These are phyloP conservation scores for Bilobella aurantiaca DNA, from an alignment of 1,140 invertebrate genomes.

Conservation along the genomic window DNA sequence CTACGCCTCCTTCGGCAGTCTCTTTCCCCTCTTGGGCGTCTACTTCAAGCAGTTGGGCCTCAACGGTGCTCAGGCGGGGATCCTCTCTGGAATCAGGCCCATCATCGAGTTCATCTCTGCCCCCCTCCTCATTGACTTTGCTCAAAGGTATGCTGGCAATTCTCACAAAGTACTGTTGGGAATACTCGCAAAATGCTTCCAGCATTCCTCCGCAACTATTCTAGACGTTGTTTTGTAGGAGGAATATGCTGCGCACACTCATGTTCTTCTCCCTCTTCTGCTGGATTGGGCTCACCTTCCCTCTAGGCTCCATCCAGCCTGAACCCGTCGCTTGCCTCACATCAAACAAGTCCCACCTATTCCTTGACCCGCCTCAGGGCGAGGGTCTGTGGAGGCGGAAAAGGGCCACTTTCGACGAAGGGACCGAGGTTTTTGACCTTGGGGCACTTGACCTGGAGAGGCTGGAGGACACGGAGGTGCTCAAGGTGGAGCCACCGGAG, in stretches of 20 bases:
- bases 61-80: slow-evolving; percentile 88
- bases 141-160: slow-evolving; percentile 57
- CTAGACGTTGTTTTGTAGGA: slow-evolving; percentile 44
- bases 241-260: slow-evolving; percentile 74
- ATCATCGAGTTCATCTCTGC: slow-evolving; percentile 96
- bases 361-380: slow-evolving; percentile 25
- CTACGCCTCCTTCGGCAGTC: slow-evolving; percentile 94
- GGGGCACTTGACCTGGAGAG: background rate
- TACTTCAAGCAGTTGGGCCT: slow-evolving; percentile 98
- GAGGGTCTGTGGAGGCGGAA: slow-evolving; percentile 20
- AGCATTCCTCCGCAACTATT: too few relatives aligned
- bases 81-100: slow-evolving; percentile 81
- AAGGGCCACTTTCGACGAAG: slow-evolving; percentile 9
- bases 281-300: slow-evolving; percentile 94
- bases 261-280: slow-evolving; percentile 81
- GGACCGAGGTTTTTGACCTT: background rate
- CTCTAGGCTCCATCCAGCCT: slow-evolving; percentile 88
- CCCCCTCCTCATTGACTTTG: slow-evolving; percentile 93
- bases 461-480: background rate
- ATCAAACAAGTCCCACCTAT: slow-evolving; percentile 56
- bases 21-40: slow-evolving; percentile 95
- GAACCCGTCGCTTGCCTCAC: slow-evolving; percentile 76
- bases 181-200: too few relatives aligned
- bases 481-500: background rate
- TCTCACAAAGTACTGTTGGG: too few relatives aligned